A percentile compares a stretch with the other conserved stretches of the same genome.
These are phyloP conservation scores for Entosphenus tridentatus DNA, from an alignment of 2,113 vertebrate genomes.

Conservation along the genomic window DNA sequence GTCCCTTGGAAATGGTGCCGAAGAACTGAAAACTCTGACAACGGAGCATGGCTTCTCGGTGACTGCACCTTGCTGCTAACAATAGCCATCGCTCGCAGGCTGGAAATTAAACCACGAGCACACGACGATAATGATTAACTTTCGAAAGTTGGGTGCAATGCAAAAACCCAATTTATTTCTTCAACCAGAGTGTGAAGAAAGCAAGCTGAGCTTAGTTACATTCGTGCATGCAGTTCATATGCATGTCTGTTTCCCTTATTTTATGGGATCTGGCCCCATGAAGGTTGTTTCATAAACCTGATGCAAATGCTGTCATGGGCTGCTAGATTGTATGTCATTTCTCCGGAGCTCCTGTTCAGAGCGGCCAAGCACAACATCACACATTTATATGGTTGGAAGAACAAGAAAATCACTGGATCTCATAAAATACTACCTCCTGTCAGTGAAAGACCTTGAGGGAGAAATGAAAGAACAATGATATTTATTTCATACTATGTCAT, in stretches of 20 bases:
- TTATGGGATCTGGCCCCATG: background rate
- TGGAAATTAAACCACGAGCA: too few species aligned
- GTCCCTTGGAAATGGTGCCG: too few species aligned
- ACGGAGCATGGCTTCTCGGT: too few species aligned
- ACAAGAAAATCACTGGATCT: slow-evolving; percentile 2
- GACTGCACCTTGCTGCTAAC: too few species aligned
- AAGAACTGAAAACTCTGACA: too few species aligned
- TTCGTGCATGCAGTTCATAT: background rate
- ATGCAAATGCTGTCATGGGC: slow-evolving; percentile 6
- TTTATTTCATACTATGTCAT: background rate
- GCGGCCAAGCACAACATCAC: slow-evolving; percentile 3
- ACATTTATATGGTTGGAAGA: slow-evolving; percentile 5
- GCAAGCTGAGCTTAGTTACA: too few species aligned
- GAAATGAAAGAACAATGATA: slow-evolving; percentile 5
- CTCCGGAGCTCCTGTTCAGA: background rate
- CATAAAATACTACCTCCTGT: slow-evolving; percentile 6
- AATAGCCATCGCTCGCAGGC: too few species aligned
- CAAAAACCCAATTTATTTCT: too few species aligned
- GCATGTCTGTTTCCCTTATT: slow-evolving; percentile 4
- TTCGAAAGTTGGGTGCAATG: too few species aligned
- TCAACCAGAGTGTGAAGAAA: too few species aligned
- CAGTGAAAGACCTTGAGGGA: slow-evolving; percentile 4
- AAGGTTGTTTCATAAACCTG: slow-evolving; percentile 4
- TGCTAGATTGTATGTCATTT: slow-evolving; percentile 2
- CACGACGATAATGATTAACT: too few species aligned